Evolutionary conservation across 2,888 invertebrate genomes (phyloP).

Genomic region (Megamerina dolium): DNA sequence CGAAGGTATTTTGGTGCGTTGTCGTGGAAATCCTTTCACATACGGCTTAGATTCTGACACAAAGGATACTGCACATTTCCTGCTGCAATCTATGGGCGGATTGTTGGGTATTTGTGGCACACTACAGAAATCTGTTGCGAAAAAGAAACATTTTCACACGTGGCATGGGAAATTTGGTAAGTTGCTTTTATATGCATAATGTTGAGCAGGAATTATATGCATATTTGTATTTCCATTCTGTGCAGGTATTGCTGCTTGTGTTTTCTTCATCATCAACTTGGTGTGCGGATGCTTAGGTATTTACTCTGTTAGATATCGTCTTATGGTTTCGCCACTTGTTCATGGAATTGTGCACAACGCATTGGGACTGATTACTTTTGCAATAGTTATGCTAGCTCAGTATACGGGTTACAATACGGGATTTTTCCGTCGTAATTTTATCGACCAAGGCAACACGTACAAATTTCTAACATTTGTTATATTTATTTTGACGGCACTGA

Average conservation of each 20-base stretch:
- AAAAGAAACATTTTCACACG: constrained; percentile 35
- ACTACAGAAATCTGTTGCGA: constrained; percentile 34
- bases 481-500: constrained; percentile 19
- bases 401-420: constrained; percentile 41
- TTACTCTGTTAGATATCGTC: constrained; percentile 19
- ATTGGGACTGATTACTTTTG: constrained; percentile 31
- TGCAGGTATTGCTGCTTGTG: constrained; percentile 36
- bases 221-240: background rate
- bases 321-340: constrained; percentile 9
- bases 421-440: constrained; percentile 38
- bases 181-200: constrained; percentile 2
- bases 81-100: constrained; percentile 33
- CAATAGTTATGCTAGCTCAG: constrained; percentile 34
- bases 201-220: background rate
- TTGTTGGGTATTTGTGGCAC: constrained; percentile 36
- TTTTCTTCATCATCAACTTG: constrained; percentile 28
- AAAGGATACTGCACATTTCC: constrained; percentile 32
- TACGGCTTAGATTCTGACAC: constrained; percentile 23
- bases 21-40: constrained; percentile 25
- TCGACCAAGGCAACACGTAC: constrained; percentile 24
- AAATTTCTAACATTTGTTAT: constrained; percentile 31
- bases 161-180: constrained; percentile 38
- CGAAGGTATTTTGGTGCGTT: constrained; percentile 39
- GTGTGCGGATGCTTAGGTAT: constrained; percentile 25
- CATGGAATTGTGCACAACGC: constrained; percentile 30